Base-by-base conservation (phyloP, 2,888 invertebrate species). In the Drosophila picticornis region DNA sequence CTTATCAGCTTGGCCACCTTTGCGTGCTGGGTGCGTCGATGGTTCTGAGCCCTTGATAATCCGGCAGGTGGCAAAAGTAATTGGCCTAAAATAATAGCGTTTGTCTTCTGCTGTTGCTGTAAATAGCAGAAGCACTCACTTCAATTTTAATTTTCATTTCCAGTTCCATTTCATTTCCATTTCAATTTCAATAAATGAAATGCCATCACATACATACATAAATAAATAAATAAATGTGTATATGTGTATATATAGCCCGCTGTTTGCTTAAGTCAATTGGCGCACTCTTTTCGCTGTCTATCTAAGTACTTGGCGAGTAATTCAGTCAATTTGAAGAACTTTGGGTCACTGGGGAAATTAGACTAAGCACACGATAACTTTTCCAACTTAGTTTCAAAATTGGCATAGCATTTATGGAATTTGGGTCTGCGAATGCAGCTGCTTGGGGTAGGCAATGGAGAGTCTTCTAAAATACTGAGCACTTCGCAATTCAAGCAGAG, bases 391-490 rank as follows among this genome's bases (percentile, higher is more conserved):
- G 83, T 86, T 66, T 46, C 61, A 50, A 61, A 71, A 61, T 66
- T 70, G 72, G 29, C 48, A 38, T 50, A 36, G 70, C 46, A 16
- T 46, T 46, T 25, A 25, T 46, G 46, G 16, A 16, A 4, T 43
- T 68, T 83, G 83, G 78, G 67, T 66, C 75, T 57, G 36, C 27
- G 50, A 46, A 4, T 69, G 6, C 31, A 58, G 31, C 25, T 61
- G 51, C 19, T 63, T 25, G 22, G 64, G 65, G 19, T 29, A 25
- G 38, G 80, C 61, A 89, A 87, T 69, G 89, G 89, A 43, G 82
- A 80, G 60, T 79, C 86, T 13, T 88, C 86, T 34, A 84, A 86
- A 65, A 56, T 88, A 31, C 64, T 80, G 31, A 62, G 88, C 81
- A 43, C 84, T 81, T 32, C 78, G 73, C 16, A 66, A 66, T 57